phyloP scores from a whole-genome alignment of 1,140 invertebrate genomes.

The Hormaphis cornu region DNA sequence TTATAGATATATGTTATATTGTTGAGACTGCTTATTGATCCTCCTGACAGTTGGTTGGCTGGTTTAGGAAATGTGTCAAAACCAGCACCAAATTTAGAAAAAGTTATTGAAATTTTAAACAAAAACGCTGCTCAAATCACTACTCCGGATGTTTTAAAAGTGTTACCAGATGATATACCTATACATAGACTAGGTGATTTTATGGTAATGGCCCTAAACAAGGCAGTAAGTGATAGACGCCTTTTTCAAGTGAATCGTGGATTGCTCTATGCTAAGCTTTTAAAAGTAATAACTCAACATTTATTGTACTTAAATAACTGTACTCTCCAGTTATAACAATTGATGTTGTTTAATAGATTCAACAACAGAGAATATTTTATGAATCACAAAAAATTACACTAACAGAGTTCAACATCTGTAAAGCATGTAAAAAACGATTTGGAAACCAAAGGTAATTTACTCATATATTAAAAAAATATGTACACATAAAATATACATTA shows the following conservation, averaged over 20 bases:
- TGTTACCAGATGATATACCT: conserved; percentile 66
- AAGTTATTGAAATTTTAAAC: conserved; percentile 68
- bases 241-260: conserved; percentile 69
- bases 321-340: conserved; percentile 33
- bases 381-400: conserved; percentile 73
- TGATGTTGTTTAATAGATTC: conserved; percentile 48
- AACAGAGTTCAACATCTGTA: conserved; percentile 77
- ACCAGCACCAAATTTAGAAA: conserved; percentile 59
- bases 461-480: conserved; percentile 32
- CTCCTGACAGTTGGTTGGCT: conserved; percentile 49
- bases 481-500: conserved; percentile 22
- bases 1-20: conserved; percentile 50
- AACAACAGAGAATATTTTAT: conserved; percentile 66
- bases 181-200: conserved; percentile 64
- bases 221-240: conserved; percentile 59
- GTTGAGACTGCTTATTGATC: conserved; percentile 48
- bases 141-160: conserved; percentile 57
- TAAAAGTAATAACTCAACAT: conserved; percentile 47
- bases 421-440: conserved; percentile 85
- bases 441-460: conserved; percentile 66
- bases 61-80: conserved; percentile 45
- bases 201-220: conserved; percentile 64
- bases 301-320: background rate
- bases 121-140: conserved; percentile 73
- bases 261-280: conserved; percentile 69